These are phyloP conservation scores for Malthinus flaveolus DNA, from an alignment of 2,888 invertebrate genomes.

Conservation along the genomic window DNA sequence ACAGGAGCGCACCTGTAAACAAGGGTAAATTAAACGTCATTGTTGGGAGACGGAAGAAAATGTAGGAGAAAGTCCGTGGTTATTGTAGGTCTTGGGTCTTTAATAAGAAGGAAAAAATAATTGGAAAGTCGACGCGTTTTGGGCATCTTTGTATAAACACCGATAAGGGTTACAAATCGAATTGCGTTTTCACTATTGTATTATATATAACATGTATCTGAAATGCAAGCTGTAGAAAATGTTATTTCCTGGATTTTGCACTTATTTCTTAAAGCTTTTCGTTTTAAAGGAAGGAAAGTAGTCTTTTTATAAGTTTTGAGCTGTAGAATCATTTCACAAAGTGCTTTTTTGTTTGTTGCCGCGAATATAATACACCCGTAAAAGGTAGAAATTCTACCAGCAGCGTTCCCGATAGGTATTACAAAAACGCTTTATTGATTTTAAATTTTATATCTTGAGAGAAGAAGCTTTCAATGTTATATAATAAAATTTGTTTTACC, in stretches of 20 bases:
- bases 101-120: neutral
- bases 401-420: conserved; percentile 25
- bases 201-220: conserved; percentile 16
- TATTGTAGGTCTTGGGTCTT: no score
- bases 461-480: conserved; percentile 24
- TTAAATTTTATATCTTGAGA: conserved; percentile 26
- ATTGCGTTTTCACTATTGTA: conserved; percentile 18
- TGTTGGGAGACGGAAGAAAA: no score
- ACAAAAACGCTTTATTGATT: conserved; percentile 28
- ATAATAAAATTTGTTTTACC: conserved; percentile 24
- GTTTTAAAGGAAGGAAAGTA: conserved; percentile 24
- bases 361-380: conserved; percentile 27
- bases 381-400: conserved; percentile 24
- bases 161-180: conserved; percentile 23
- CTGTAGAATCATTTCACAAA: conserved; percentile 29
- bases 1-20: no score
- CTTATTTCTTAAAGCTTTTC: conserved; percentile 22
- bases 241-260: conserved; percentile 24
- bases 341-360: conserved; percentile 30
- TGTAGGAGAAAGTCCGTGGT: no score
- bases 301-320: conserved; percentile 29
- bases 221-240: conserved; percentile 27
- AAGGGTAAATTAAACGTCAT: no score
- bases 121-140: conserved; percentile 1
- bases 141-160: conserved; percentile 6